These are phyloP conservation scores for Genyomyrus donnyi DNA, from an alignment of 2,113 vertebrate species.

Conservation along the genomic window DNA sequence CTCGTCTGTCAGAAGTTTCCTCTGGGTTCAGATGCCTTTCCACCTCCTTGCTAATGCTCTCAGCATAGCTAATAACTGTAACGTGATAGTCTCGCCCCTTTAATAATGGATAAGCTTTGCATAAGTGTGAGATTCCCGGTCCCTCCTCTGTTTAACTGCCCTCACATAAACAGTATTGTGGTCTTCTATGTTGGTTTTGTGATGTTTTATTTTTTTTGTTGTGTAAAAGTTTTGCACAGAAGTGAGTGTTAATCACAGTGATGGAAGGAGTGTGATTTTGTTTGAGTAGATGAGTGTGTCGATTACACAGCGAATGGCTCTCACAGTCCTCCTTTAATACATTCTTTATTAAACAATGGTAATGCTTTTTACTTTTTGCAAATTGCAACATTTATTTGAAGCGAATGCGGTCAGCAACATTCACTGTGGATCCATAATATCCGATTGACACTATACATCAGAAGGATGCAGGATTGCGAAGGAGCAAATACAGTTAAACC, in stretches of 20 bases:
- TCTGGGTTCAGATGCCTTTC: neutral
- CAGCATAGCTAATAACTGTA: neutral
- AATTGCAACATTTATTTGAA: neutral
- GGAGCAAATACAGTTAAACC: neutral
- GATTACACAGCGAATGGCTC: neutral
- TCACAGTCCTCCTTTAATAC: neutral
- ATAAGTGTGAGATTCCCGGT: slow-evolving; percentile 18
- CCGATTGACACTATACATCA: neutral
- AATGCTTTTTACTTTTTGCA: neutral
- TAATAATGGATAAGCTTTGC: neutral
- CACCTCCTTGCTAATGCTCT: neutral
- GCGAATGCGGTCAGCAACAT: neutral
- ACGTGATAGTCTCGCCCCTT: neutral
- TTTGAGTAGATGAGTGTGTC: neutral
- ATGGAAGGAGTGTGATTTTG: neutral
- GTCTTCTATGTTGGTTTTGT: slow-evolving; percentile 9
- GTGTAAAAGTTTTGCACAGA: neutral
- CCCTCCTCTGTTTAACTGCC: neutral
- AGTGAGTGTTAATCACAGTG: neutral
- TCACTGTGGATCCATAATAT: neutral
- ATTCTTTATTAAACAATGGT: slow-evolving; percentile 13
- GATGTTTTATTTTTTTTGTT: neutral
- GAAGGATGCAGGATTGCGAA: neutral
- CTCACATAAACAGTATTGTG: neutral
- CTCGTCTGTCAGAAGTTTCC: neutral